Conservation (phyloP, 2,113 vertebrate species). For the Toxotes chatareus region DNA sequence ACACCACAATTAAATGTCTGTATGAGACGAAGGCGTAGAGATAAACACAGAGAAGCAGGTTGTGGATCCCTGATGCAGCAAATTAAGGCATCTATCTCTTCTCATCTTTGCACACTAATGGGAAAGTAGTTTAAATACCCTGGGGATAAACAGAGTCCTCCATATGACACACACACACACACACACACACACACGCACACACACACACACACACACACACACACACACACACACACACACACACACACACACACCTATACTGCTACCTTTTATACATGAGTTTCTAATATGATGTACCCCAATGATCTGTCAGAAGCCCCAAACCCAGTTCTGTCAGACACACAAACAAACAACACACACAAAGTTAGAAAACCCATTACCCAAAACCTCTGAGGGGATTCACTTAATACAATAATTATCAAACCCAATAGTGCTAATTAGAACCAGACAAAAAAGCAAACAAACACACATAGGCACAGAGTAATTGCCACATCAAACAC, state of each 20-base stretch:
- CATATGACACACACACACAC: slow-evolving; percentile 15
- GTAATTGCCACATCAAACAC: slow-evolving; percentile 5
- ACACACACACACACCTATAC: slow-evolving; percentile 21
- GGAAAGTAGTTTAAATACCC: slow-evolving; percentile 52
- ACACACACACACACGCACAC: slow-evolving; percentile 33
- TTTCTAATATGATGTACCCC: background rate
- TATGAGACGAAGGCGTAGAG: slow-evolving; percentile 20
- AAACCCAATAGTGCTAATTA: slow-evolving; percentile 61
- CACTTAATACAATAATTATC: slow-evolving; percentile 57
- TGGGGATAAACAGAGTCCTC: slow-evolving; percentile 17
- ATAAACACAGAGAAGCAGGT: slow-evolving; percentile 47
- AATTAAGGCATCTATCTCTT: slow-evolving; percentile 55
- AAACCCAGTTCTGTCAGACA: slow-evolving; percentile 42
- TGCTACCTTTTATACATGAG: background rate
- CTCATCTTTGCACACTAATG: slow-evolving; percentile 53
- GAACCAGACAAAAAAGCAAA: slow-evolving; percentile 16
- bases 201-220: slow-evolving; percentile 27
- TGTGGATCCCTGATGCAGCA: slow-evolving; percentile 55
- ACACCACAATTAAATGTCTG: slow-evolving; percentile 36
- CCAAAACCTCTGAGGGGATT: slow-evolving; percentile 50
- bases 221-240: slow-evolving; percentile 28
- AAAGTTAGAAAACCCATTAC: slow-evolving; percentile 63
- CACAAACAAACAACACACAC: slow-evolving; percentile 26
- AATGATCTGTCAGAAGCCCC: background rate
- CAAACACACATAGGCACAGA: slow-evolving; percentile 3